Percentiles rank a stretch among this genome's conserved stretches.
phyloP scores from a whole-genome alignment of 1,140 invertebrate genomes.

The Aphelenchoides avenae region DNA sequence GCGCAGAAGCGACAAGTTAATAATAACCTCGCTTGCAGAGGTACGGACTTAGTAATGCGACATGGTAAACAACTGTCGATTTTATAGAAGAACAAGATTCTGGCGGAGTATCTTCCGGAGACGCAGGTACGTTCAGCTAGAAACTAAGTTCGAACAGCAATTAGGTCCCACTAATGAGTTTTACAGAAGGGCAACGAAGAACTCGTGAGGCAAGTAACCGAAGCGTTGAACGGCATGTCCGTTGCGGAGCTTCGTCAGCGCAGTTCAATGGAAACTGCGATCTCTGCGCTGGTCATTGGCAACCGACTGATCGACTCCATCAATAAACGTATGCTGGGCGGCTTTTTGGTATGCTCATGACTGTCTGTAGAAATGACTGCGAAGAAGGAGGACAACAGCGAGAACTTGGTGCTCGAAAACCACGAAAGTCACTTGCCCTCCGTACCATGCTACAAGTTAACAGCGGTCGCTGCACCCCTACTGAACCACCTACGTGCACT shows the following conservation, averaged over 20 bases:
- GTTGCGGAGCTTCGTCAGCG: slow-evolving; percentile 52
- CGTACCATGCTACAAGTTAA: slow-evolving; percentile 36
- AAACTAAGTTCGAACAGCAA: not conserved
- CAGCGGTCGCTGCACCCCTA: slow-evolving; percentile 41
- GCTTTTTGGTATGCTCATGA: slow-evolving; percentile 11
- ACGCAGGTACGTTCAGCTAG: slow-evolving; percentile 33
- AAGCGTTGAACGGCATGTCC: slow-evolving; percentile 47
- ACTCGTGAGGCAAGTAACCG: slow-evolving; percentile 16
- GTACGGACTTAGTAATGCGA: no score
- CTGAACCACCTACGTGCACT: slow-evolving; percentile 45
- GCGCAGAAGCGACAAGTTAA: slow-evolving; percentile 50
- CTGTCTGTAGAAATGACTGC: slow-evolving; percentile 32
- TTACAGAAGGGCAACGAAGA: not conserved
- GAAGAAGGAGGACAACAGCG: slow-evolving; percentile 34
- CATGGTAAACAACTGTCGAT: no score
- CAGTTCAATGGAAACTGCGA: slow-evolving; percentile 52
- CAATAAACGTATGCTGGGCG: slow-evolving; percentile 40
- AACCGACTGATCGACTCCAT: slow-evolving; percentile 55
- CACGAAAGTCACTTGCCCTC: slow-evolving; percentile 23
- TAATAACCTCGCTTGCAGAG: slow-evolving; percentile 49
- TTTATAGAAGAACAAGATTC: slow-evolving; percentile 52
- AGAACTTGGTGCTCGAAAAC: slow-evolving; percentile 12
- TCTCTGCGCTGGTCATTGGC: slow-evolving; percentile 58
- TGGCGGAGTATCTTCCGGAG: slow-evolving; percentile 42
- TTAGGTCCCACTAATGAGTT: not conserved